A percentile compares a stretch with the other conserved stretches of the same genome.
Evolutionary conservation across 2,797 vertebrate species (phyloP).

Genomic region (Leucoraja ocellata): DNA sequence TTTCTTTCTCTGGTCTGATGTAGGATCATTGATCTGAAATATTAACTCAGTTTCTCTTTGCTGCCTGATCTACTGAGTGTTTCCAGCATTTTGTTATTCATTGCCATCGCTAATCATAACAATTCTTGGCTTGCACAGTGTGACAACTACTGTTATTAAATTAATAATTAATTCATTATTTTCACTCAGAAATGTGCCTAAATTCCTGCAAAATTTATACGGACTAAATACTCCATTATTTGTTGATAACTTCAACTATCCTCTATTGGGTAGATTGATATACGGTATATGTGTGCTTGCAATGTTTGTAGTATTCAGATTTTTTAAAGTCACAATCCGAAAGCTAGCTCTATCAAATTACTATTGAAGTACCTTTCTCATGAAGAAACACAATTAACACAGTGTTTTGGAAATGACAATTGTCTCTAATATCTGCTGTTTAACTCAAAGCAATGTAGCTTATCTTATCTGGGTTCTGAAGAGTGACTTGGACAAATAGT

Average conservation of each 20-base stretch:
- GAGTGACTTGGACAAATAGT: slow-evolving; percentile 69
- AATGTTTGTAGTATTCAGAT: background rate
- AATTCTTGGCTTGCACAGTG: background rate
- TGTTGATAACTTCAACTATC: background rate
- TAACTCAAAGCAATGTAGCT: background rate
- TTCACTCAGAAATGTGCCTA: background rate
- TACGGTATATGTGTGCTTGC: background rate
- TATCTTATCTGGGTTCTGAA: slow-evolving; percentile 64
- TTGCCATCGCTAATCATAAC: background rate
- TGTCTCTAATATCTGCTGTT: background rate
- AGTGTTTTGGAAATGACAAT: background rate
- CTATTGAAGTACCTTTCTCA: background rate
- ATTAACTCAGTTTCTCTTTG: no score
- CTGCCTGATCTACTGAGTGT: no score
- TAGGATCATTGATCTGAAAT: no score
- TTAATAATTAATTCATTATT: background rate
- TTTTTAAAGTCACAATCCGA: background rate
- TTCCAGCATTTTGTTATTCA: background rate
- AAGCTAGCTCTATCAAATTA: background rate
- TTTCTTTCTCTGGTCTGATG: no score
- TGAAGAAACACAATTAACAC: background rate
- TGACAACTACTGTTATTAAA: background rate
- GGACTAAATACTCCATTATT: background rate
- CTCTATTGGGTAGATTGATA: background rate
- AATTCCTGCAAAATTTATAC: background rate